Percentiles rank a stretch among this genome's conserved stretches.
These are phyloP conservation scores for Netelia virgata DNA, from an alignment of 2,888 invertebrate species.

Conservation along the genomic window DNA sequence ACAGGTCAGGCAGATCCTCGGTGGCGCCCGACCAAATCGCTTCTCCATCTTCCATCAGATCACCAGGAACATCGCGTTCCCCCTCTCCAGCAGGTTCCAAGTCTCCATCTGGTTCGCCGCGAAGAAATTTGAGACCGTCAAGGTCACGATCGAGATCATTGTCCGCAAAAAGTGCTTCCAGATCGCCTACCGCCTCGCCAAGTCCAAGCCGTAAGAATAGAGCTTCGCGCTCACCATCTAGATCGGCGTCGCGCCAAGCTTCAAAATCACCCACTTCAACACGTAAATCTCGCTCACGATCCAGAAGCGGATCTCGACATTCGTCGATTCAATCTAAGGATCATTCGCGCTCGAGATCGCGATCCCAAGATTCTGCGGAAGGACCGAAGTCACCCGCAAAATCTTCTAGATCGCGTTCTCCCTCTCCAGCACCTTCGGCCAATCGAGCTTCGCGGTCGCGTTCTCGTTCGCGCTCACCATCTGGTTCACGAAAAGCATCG, in stretches of 20 bases:
- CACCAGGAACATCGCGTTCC: constrained; percentile 71
- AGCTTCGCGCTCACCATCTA: constrained; percentile 72
- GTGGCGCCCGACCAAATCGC: constrained; percentile 72
- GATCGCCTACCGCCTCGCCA: constrained; percentile 68
- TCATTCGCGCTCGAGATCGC: constrained; percentile 59
- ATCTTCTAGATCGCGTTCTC: constrained; percentile 66
- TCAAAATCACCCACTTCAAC: constrained; percentile 71
- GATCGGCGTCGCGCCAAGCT: constrained; percentile 72
- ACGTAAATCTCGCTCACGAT: constrained; percentile 60
- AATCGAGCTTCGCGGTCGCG: constrained; percentile 64
- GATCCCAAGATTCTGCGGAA: constrained; percentile 61
- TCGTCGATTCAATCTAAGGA: constrained; percentile 57
- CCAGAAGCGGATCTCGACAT: constrained; percentile 60
- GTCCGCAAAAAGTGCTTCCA: constrained; percentile 71
- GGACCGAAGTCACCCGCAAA: constrained; percentile 43
- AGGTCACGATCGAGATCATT: constrained; percentile 70
- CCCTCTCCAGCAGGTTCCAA: constrained; percentile 58
- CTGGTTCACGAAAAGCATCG: constrained; percentile 76
- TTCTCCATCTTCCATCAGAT: constrained; percentile 77
- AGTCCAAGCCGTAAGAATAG: constrained; percentile 67
- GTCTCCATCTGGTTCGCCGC: constrained; percentile 20
- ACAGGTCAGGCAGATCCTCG: constrained; percentile 75
- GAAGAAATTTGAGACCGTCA: constrained; percentile 51
- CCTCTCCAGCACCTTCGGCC: constrained; percentile 67
- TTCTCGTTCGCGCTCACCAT: constrained; percentile 73